phyloP scores from a whole-genome alignment of 2,113 vertebrate species.

The Psittacula cyanocephala region DNA sequence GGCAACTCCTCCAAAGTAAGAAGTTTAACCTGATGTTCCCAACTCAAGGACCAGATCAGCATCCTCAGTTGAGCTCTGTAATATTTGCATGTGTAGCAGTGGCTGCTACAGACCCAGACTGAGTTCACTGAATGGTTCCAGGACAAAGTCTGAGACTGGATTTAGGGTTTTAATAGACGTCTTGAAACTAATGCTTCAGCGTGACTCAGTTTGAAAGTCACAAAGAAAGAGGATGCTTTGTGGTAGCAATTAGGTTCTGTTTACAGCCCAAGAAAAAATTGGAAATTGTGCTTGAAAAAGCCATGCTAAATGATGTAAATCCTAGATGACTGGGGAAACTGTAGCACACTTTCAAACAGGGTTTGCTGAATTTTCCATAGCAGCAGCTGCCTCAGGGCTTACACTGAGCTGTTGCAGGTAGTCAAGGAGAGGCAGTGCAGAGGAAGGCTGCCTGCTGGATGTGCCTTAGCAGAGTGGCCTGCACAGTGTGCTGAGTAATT shows the following conservation, averaged over 20 bases:
- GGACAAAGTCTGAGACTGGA: neutral
- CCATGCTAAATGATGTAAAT: neutral
- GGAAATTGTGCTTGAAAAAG: neutral
- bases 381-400: neutral
- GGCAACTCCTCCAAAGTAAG: neutral
- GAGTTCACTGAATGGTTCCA: neutral
- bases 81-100: neutral
- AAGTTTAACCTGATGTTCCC: neutral
- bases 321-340: neutral
- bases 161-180: neutral
- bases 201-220: neutral
- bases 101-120: neutral
- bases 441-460: neutral
- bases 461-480: neutral
- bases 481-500: neutral
- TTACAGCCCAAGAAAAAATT: neutral
- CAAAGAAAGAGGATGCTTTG: neutral
- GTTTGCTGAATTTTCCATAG: neutral
- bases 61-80: neutral
- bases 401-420: neutral
- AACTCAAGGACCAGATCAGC: neutral
- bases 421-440: rapidly evolving
- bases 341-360: neutral
- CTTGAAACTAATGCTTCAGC: neutral
- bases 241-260: neutral